Evolutionary conservation across 2,797 vertebrate species (phyloP).

Genomic region (Tapirus indicus): DNA sequence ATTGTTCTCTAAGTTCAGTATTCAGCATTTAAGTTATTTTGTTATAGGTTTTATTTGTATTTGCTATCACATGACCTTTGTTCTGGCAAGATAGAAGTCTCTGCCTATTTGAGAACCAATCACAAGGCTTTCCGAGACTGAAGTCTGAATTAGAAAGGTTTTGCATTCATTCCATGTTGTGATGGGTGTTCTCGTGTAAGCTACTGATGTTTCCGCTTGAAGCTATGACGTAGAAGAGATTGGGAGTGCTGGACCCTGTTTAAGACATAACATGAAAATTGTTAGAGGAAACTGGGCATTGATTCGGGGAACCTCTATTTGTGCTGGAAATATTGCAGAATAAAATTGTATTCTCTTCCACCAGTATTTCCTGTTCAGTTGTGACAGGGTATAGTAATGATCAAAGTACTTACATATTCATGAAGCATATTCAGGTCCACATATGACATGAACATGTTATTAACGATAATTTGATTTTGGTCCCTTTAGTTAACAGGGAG

Average conservation of each 20-base stretch:
- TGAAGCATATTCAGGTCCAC: background rate
- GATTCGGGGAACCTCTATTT: background rate
- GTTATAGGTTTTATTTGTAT: background rate
- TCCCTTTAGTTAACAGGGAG: background rate
- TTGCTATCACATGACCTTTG: background rate
- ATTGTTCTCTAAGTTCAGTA: background rate
- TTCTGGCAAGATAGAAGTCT: background rate
- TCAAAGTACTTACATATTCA: background rate
- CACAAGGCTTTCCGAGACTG: background rate
- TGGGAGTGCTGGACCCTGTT: background rate
- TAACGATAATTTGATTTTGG: constrained; percentile 17
- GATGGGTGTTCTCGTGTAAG: background rate
- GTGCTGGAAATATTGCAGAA: background rate
- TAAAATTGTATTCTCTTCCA: background rate
- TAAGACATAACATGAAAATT: background rate
- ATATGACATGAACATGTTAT: background rate
- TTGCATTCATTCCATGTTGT: background rate
- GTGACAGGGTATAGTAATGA: background rate
- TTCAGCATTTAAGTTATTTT: constrained; percentile 15
- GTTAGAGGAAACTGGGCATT: background rate
- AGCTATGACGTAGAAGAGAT: background rate
- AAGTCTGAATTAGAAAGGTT: background rate
- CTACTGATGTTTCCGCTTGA: background rate
- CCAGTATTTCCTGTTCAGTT: constrained; percentile 35
- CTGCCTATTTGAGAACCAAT: background rate